Conservation (phyloP, 2,113 vertebrate species). For the Progne subis region DNA sequence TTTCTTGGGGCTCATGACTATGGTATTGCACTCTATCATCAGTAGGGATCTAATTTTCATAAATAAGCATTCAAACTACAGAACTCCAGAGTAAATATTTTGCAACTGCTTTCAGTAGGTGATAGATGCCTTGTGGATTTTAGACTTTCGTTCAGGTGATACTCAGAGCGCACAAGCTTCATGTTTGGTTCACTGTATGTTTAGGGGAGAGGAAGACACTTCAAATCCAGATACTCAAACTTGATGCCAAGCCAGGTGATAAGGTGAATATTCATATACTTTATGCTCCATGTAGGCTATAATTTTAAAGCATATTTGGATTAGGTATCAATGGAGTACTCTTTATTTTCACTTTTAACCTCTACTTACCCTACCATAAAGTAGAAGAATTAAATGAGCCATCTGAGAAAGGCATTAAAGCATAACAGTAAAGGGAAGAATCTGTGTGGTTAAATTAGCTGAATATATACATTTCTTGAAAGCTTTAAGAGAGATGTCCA, state of each 20-base stretch:
- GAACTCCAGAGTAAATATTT: not conserved
- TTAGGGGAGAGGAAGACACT: not conserved
- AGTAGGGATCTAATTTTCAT: not conserved
- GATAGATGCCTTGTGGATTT: not conserved
- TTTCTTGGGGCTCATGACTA: not conserved
- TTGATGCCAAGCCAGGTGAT: not conserved
- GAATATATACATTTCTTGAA: not conserved
- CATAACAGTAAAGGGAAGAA: not conserved
- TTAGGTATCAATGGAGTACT: not conserved
- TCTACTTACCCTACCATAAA: not conserved
- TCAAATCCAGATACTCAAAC: not conserved
- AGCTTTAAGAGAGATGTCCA: not conserved
- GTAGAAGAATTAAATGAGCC: not conserved
- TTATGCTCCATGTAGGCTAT: not conserved
- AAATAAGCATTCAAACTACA: not conserved
- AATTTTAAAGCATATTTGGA: not conserved
- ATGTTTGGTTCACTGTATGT: accelerated
- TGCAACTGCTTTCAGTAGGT: not conserved
- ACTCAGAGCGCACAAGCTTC: not conserved
- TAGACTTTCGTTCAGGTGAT: not conserved
- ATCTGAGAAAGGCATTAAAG: not conserved
- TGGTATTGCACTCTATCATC: not conserved
- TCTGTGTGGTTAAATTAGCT: not conserved
- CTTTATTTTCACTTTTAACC: not conserved
- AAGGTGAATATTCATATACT: not conserved